Percentiles rank a stretch among this genome's conserved stretches.
Conservation (phyloP, 2,113 vertebrate genomes). For the Reinhardtius hippoglossoides region DNA sequence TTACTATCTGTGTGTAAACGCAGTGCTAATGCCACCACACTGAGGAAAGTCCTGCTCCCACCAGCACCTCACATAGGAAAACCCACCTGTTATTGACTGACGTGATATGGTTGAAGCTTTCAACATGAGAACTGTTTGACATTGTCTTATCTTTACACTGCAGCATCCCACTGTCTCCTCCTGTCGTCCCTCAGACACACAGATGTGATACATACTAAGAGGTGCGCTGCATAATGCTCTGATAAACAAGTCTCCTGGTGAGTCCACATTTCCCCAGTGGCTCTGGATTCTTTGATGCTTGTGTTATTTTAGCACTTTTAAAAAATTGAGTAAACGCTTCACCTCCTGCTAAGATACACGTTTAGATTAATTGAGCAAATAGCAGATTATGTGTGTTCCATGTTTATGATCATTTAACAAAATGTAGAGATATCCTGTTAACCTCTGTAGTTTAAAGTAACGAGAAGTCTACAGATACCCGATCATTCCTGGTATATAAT, state of each 20-base stretch:
- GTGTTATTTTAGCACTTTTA: background rate
- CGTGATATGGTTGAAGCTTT: background rate
- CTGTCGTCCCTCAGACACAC: background rate
- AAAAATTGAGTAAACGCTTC: background rate
- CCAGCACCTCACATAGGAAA: no score
- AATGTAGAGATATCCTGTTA: background rate
- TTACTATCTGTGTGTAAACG: background rate
- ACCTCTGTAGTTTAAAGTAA: background rate
- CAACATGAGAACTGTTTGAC: background rate
- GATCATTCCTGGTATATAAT: background rate
- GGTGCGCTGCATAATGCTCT: background rate
- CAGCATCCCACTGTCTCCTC: background rate
- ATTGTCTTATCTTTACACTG: background rate
- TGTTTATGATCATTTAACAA: no score
- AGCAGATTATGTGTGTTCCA: no score
- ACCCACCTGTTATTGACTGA: background rate
- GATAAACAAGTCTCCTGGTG: slow-evolving; percentile 12
- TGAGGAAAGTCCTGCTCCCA: background rate
- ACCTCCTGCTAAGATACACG: background rate
- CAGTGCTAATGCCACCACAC: background rate
- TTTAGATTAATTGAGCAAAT: background rate
- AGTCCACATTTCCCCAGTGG: background rate
- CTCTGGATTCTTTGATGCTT: background rate
- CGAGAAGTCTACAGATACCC: background rate
- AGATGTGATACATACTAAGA: background rate